Base-by-base conservation (phyloP, 2,797 vertebrate species). In the Orestias chungarensis region DNA sequence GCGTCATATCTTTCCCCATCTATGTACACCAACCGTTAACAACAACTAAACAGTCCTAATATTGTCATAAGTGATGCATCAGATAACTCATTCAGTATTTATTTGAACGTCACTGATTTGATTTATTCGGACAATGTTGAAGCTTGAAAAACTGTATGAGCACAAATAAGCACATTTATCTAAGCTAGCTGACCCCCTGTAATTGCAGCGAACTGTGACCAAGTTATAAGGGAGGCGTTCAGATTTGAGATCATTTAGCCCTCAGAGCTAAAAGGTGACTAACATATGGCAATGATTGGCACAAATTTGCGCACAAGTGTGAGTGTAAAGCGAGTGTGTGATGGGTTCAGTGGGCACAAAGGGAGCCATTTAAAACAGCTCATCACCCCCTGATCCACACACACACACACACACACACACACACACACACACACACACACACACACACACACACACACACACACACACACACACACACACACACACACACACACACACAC, bases 271-370 rank as follows among this genome's bases (percentile, higher is more conserved):
- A 86, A 82, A 85, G 75, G 79, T 76, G 75, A 85, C 76, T 83
- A 75, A 75, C 90, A 91, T 87, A 86, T 91, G 91, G 88, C 90
- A 91, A 85, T 91, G 91, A 92, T 89, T 92, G 92, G 88, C 73
- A 74, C 64, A 68, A 64, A 57, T 73, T 71, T 75, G 79, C 35
- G 44, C 64, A 18, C 55, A 46, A 64, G 65, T 52, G 75, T 66
- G 69, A 64, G 66, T 66, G 68, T 61, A 70, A n/a, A 49, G 62
- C 49, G 76, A 69, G 66, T 72, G 79, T 64, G 79, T 81, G 88
- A 90, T 88, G 85, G 82, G 80, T 84, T 91, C 78, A 59, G 67
- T 59, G 67, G 85, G 83, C 85, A 92, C 92, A 93, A 92, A 91
- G 89, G 79, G 79, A 88, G 85, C 88, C 89, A 90, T 92, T 93